Base-by-base conservation (phyloP, 2,113 vertebrate species). In the Nerophis lumbriciformis region DNA sequence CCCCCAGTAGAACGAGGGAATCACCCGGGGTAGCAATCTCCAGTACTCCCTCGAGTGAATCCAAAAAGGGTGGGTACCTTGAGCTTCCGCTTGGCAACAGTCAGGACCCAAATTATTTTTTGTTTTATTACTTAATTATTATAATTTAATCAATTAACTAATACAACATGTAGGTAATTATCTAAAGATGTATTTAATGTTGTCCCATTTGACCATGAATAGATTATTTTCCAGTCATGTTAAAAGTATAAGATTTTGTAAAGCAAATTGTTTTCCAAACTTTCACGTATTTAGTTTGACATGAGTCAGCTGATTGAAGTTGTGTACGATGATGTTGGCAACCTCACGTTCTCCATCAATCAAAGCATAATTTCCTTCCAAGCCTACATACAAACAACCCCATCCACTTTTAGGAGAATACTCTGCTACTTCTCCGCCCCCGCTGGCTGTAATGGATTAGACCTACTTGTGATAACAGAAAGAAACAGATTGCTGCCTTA, bases 221-320 rank as follows among this genome's bases (percentile, higher is more conserved):
- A 28, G 6, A 19, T 50, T n/a, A 50, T 42, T 57, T 69, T 58
- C 16, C 21, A 55, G 38, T 64, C 52, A 53, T 15, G 59, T 68
- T 59, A 53, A 57, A 12, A 8, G 48, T 53, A 66, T 59, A 6
- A 71, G 48, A 51, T n/a, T n/a, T n/a, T 48, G 66, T 53, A 71
- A 82, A 80, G 37, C 66, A 37, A 64, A 77, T 64, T 76, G 62
- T 39, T 57, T 66, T n/a, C 67, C 49, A 37, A 69, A 54, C 56
- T 51, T 63, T 53, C 77, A 45, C 79, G 69, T 75, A 68, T 76
- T 83, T 72, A 72, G 70, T 53, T 44, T 75, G 67, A 77, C 75
- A 77, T 47, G 28, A 53, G 28, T 44, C 44, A 48, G 66, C 48
- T 69, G 69, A 71, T 75, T 71, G 39, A 66, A 79, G 70, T 74